Conservation (phyloP, 2,888 invertebrate genomes). For the Stictocephala bisonia region DNA sequence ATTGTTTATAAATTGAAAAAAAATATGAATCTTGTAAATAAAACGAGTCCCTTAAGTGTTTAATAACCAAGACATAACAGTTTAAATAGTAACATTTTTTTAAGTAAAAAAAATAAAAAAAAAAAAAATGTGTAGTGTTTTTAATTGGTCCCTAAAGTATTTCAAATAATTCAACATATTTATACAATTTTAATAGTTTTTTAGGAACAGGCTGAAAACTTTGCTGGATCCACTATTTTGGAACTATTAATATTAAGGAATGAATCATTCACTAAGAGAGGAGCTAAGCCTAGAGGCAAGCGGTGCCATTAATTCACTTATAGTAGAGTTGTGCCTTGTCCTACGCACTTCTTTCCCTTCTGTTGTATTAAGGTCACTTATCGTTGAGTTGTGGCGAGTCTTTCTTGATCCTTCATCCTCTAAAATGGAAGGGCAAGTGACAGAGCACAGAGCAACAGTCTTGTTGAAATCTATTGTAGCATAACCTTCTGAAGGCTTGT, state of each 20-base stretch:
- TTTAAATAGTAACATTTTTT: too few species aligned
- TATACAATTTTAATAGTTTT: too few species aligned
- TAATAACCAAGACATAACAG: too few species aligned
- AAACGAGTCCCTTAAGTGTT: too few species aligned
- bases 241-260: constrained; percentile 17
- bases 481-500: constrained; percentile 73
- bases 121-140: too few species aligned
- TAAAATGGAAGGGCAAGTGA: constrained; percentile 78
- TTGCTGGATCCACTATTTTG: not conserved
- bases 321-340: constrained; percentile 84
- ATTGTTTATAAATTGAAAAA: too few species aligned
- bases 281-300: constrained; percentile 62
- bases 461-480: constrained; percentile 95
- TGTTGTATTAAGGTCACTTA: constrained; percentile 69
- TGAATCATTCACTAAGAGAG: constrained; percentile 44
- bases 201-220: not conserved
- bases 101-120: too few species aligned
- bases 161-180: too few species aligned
- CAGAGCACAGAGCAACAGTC: constrained; percentile 84
- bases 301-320: constrained; percentile 69
- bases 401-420: constrained; percentile 76
- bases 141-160: constrained; percentile 11
- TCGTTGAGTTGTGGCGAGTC: constrained; percentile 84
- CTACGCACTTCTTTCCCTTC: constrained; percentile 74
- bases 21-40: too few species aligned